A percentile compares a stretch with the other conserved stretches of the same genome.
Evolutionary conservation across 2,797 vertebrate species (phyloP).

Genomic region (Pseudocheirus occidentalis): DNA sequence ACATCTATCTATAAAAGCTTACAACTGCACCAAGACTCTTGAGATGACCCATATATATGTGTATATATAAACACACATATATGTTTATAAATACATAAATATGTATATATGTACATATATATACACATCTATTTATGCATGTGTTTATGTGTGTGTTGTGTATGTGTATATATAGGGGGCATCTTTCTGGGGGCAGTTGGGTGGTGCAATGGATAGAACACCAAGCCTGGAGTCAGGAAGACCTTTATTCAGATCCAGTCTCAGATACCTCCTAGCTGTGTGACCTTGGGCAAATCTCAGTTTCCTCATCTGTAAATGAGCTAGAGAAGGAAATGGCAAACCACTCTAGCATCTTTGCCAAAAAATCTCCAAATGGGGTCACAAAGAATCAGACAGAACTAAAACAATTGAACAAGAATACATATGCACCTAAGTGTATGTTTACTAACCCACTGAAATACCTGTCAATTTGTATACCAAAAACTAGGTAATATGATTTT

Average conservation of each 20-base stretch:
- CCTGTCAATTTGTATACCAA: not conserved
- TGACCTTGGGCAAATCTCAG: not conserved
- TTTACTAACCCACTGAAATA: not conserved
- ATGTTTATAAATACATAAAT: not conserved
- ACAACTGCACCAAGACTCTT: not conserved
- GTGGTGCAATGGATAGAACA: not conserved
- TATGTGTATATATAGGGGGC: no score
- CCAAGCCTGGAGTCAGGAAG: not conserved
- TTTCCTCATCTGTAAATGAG: not conserved
- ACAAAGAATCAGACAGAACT: not conserved
- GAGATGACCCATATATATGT: not conserved
- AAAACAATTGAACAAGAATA: not conserved
- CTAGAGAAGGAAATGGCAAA: not conserved
- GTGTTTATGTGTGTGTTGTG: no score
- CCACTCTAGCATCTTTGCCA: not conserved
- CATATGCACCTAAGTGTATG: not conserved
- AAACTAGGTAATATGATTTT: not conserved
- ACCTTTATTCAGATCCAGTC: not conserved
- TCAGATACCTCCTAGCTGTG: not conserved
- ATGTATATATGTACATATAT: no score
- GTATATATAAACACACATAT: no score
- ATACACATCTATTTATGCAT: no score
- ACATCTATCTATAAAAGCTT: not conserved
- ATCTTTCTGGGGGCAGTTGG: not conserved
- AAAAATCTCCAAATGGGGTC: not conserved